A percentile compares a stretch with the other conserved stretches of the same genome.
These are phyloP conservation scores for Chrysotoxum bicinctum DNA, from an alignment of 2,888 invertebrate genomes.

Conservation along the genomic window DNA sequence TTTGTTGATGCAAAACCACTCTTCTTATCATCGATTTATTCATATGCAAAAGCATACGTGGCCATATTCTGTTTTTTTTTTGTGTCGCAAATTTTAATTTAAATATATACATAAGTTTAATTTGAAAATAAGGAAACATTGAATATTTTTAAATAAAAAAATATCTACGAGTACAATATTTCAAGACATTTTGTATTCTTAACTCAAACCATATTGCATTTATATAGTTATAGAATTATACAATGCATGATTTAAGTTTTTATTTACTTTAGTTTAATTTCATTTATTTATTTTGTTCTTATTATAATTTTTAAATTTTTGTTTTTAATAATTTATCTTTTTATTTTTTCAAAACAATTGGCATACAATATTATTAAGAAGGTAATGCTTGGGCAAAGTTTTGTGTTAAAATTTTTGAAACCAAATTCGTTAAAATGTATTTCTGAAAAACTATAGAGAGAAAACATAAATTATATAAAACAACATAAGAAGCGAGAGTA, in stretches of 20 bases:
- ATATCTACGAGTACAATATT: background rate
- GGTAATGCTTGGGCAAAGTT: background rate
- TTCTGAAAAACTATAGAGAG: no score
- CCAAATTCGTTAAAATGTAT: background rate
- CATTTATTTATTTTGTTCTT: background rate
- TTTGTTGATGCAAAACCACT: constrained; percentile 65
- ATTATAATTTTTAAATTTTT: background rate
- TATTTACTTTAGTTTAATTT: background rate
- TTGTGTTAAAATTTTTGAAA: background rate
- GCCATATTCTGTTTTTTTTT: constrained; percentile 60
- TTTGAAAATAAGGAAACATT: background rate
- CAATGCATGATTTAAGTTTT: background rate
- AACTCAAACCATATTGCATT: background rate
- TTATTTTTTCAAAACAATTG: constrained; percentile 25
- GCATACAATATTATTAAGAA: constrained; percentile 30
- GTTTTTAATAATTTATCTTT: background rate
- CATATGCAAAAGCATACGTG: constrained; percentile 60
- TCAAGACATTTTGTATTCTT: background rate
- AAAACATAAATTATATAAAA: no score
- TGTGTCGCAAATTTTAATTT: constrained; percentile 32
- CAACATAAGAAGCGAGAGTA: no score
- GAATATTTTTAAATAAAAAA: background rate
- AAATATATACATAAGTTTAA: background rate
- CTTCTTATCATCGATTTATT: constrained; percentile 57
- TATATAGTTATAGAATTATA: background rate